Evolutionary conservation across 2,888 invertebrate genomes (phyloP).

Genomic region (Dorcus parallelipipedus): DNA sequence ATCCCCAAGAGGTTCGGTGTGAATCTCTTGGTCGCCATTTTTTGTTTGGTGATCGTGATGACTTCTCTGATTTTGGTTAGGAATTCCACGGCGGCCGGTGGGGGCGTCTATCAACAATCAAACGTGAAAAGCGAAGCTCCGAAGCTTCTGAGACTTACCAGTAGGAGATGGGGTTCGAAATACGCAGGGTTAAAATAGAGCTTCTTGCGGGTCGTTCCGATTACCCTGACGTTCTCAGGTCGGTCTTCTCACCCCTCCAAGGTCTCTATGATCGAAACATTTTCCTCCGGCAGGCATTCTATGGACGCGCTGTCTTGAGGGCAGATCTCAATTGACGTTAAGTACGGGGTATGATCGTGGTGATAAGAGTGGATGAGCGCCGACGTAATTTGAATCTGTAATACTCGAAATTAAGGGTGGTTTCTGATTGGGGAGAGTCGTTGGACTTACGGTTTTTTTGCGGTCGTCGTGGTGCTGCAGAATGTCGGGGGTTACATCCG

Average conservation of each 20-base stretch:
- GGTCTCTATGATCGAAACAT: slow-evolving; percentile 82
- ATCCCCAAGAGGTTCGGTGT: slow-evolving; percentile 75
- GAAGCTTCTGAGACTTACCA: slow-evolving; percentile 56
- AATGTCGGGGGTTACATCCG: slow-evolving; percentile 56
- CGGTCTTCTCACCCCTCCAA: slow-evolving; percentile 63
- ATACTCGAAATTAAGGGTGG: slow-evolving; percentile 9
- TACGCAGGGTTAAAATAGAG: slow-evolving; percentile 89
- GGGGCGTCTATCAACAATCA: slow-evolving; percentile 69
- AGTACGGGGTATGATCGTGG: slow-evolving; percentile 23
- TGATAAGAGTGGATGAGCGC: slow-evolving; percentile 67
- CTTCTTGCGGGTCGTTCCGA: slow-evolving; percentile 72
- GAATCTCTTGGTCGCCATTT: slow-evolving; percentile 79
- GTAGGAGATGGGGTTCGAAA: slow-evolving; percentile 80
- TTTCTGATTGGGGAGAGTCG: background rate
- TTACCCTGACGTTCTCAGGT: slow-evolving; percentile 62
- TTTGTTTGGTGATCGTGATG: slow-evolving; percentile 83
- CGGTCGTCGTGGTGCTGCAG: slow-evolving; percentile 42
- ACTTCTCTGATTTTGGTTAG: slow-evolving; percentile 86
- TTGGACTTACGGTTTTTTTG: slow-evolving; percentile 42
- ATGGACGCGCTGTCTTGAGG: slow-evolving; percentile 45
- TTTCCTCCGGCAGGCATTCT: slow-evolving; percentile 78
- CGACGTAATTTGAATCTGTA: slow-evolving; percentile 60
- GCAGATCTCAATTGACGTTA: slow-evolving; percentile 17
- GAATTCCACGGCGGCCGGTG: slow-evolving; percentile 87
- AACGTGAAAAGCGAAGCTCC: slow-evolving; percentile 7